Evolutionary conservation across 2,888 invertebrate genomes (phyloP), one percentile per base, ranked within the genome.

Genomic region (Parasteatoda lunata): DNA sequence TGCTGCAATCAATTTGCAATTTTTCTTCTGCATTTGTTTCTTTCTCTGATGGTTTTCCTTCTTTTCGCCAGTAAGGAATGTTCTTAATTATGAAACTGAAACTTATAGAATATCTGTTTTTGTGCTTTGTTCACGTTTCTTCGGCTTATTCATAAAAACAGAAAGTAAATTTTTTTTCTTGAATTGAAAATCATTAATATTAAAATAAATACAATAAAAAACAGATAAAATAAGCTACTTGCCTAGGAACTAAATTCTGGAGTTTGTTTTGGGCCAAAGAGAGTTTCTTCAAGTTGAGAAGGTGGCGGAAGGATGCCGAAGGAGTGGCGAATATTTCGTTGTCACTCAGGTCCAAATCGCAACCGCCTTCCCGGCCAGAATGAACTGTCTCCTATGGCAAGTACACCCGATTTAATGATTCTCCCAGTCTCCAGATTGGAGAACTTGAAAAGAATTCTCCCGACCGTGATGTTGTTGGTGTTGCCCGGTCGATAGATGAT

Each of bases 321-420:
- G 95, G 94, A 93, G 96, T 94, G 89, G 94, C 93, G 90, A 94
- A 94, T 90, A 96, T 96, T 90, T 94, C 93, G 92, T 96, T 96
- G 91, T 95, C 93, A 90, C 95, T 95, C 89, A 96, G 93, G 92
- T 95, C 93, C 90, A 96, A 92, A 89, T 95, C 94, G 65, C 11
- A 90, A 47, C 9, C 73, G 54, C 30, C 77, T 68, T 3, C 89
- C 88, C 0, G 90, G 90, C 96, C 96, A 96, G 91, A 96, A 96
- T 1, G 96, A 94, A 90, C 95, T 95, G 90, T 95, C 94, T 3
- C 96, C 96, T 88, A 96, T 95, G 54, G 95, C 95, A n/a, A 95
- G 95, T 51, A 96, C 92, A 91, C 95, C 95, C 0, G 96, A 96
- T 71, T 90, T 88, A 5, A 90, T 90, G 73, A 90, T 95, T 91